Conservation (phyloP, 2,888 invertebrate genomes). For the Lepidocyrtinus sp. region DNA sequence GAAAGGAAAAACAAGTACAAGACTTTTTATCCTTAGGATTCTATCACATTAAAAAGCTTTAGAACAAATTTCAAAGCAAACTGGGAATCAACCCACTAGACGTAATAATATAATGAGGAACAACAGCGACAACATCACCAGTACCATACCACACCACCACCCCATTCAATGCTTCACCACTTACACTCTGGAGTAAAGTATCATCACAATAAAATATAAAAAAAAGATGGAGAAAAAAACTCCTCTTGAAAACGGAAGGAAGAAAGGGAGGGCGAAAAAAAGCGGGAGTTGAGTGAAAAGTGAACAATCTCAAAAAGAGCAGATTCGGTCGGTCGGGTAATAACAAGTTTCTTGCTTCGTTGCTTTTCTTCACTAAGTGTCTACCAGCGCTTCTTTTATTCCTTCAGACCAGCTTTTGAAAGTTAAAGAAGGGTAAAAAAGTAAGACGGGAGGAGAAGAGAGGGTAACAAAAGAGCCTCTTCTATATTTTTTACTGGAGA, state of each 20-base stretch:
- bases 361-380: slow-evolving; percentile 36
- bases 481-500: slow-evolving; percentile 36
- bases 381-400: background rate
- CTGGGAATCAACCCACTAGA: slow-evolving; percentile 3
- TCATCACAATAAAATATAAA: slow-evolving; percentile 15
- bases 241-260: slow-evolving; percentile 17
- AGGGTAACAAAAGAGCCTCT: slow-evolving; percentile 58
- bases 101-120: slow-evolving; percentile 17
- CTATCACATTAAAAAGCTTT: slow-evolving; percentile 48
- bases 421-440: slow-evolving; percentile 60
- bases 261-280: background rate
- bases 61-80: slow-evolving; percentile 48
- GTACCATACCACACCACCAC: slow-evolving; percentile 15
- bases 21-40: slow-evolving; percentile 31
- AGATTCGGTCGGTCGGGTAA: slow-evolving; percentile 16
- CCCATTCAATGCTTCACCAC: slow-evolving; percentile 42
- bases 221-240: slow-evolving; percentile 15
- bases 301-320: slow-evolving; percentile 30
- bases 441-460: slow-evolving; percentile 25
- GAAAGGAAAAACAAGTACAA: slow-evolving; percentile 10
- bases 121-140: slow-evolving; percentile 10
- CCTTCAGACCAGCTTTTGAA: slow-evolving; percentile 51
- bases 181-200: slow-evolving; percentile 40
- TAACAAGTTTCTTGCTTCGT: slow-evolving; percentile 45
- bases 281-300: background rate